These are phyloP conservation scores for Atherix ibis DNA, from an alignment of 2,888 invertebrate genomes.

Conservation along the genomic window DNA sequence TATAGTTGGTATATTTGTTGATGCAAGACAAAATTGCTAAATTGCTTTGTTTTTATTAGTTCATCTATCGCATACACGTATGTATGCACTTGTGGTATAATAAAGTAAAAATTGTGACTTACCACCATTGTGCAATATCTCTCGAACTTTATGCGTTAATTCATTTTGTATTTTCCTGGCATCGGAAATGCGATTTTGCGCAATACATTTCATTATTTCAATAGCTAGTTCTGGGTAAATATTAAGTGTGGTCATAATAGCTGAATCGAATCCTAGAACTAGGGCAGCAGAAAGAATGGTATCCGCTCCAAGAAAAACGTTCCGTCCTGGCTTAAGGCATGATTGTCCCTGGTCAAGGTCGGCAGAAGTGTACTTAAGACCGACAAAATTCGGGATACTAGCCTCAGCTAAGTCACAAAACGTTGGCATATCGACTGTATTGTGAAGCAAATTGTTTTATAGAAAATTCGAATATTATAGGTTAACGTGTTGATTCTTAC, in stretches of 20 bases:
- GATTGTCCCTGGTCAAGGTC: conserved; percentile 51
- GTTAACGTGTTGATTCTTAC: too few relatives aligned
- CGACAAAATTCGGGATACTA: conserved; percentile 55
- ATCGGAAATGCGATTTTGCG: conserved; percentile 10
- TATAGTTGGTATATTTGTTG: too few relatives aligned
- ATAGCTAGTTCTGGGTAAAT: conserved; percentile 43
- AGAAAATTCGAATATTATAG: background rate
- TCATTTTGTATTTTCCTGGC: conserved; percentile 10
- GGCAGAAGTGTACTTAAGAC: conserved; percentile 68
- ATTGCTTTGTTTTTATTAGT: too few relatives aligned
- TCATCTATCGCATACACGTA: too few relatives aligned
- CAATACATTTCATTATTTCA: conserved; percentile 38
- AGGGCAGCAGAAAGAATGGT: conserved; percentile 46
- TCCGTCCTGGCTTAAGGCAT: conserved; percentile 38
- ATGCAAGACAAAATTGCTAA: too few relatives aligned
- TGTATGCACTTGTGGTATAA: too few relatives aligned
- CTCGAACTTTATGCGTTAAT: conserved; percentile 9
- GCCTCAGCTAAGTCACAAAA: conserved; percentile 46
- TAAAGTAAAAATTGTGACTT: background rate
- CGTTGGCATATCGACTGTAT: conserved; percentile 54
- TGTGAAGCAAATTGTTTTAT: conserved; percentile 2
- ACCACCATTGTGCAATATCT: conserved; percentile 12
- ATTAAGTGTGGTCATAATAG: conserved; percentile 54
- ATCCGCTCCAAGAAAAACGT: conserved; percentile 52
- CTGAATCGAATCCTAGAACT: conserved; percentile 51